Percentiles rank a stretch among this genome's conserved stretches.
Conservation (phyloP, 2,797 vertebrate species). For the Helicolenus hilgendorfi region DNA sequence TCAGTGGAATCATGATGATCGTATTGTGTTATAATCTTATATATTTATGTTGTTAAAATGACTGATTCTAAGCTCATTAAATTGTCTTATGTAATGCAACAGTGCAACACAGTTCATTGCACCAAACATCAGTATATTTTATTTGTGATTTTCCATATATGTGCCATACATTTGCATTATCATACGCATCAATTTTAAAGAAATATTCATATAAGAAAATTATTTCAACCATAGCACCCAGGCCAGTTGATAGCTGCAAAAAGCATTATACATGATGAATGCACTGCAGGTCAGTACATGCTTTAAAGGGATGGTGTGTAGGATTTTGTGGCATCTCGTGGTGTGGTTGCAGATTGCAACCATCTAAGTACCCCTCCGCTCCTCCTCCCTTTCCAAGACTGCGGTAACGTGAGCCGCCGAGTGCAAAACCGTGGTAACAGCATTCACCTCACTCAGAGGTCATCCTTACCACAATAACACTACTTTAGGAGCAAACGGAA, state of each 20-base stretch:
- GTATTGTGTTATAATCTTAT: not conserved
- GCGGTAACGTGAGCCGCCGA: fast-evolving
- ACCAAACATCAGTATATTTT: not conserved
- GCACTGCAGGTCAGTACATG: not conserved
- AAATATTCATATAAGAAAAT: not conserved
- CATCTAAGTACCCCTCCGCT: not conserved
- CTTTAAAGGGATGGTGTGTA: too few species aligned
- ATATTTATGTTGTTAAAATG: not conserved
- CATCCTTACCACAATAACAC: not conserved
- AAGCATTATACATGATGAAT: not conserved
- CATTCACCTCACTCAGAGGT: not conserved
- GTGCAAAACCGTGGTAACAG: not conserved
- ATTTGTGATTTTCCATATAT: not conserved
- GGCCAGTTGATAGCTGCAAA: not conserved
- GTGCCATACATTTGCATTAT: not conserved
- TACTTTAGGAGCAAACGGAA: not conserved
- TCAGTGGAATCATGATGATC: not conserved
- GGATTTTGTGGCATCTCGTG: too few species aligned
- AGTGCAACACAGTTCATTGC: not conserved
- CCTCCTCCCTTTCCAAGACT: not conserved
- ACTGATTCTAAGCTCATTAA: not conserved
- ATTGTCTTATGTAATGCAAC: not conserved
- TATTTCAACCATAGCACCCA: not conserved
- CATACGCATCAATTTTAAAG: not conserved
- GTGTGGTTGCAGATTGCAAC: not conserved